phyloP scores from a whole-genome alignment of 2,797 vertebrate species.

The Hirundo rustica region DNA sequence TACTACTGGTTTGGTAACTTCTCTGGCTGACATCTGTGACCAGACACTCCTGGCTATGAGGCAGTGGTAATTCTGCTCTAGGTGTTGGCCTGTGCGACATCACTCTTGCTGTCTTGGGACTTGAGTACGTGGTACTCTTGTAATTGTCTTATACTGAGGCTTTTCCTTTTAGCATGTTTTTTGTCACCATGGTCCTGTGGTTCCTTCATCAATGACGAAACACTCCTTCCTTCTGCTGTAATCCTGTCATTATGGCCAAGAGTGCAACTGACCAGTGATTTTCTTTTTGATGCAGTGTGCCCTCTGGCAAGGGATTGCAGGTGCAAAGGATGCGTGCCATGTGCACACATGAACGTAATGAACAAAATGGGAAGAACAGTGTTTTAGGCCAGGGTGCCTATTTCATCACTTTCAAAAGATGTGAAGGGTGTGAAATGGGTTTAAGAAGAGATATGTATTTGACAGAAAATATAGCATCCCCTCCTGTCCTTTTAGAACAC shows the following conservation, averaged over 20 bases:
- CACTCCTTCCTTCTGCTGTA: background rate
- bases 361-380: background rate
- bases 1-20: background rate
- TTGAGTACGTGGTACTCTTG: background rate
- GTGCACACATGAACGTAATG: background rate
- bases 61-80: background rate
- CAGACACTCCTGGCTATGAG: background rate
- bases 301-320: background rate
- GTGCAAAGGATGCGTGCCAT: background rate
- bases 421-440: background rate
- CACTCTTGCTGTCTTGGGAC: background rate
- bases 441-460: background rate
- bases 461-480: background rate
- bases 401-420: background rate
- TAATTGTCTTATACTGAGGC: conserved; percentile 5
- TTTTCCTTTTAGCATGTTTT: conserved; percentile 1
- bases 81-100: background rate
- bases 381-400: background rate
- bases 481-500: background rate
- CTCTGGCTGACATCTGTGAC: background rate
- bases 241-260: background rate
- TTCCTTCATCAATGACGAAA: background rate
- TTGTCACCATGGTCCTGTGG: background rate
- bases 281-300: background rate
- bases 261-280: background rate